These are phyloP conservation scores for Philonicus albiceps DNA, from an alignment of 2,888 invertebrate species.

Conservation along the genomic window DNA sequence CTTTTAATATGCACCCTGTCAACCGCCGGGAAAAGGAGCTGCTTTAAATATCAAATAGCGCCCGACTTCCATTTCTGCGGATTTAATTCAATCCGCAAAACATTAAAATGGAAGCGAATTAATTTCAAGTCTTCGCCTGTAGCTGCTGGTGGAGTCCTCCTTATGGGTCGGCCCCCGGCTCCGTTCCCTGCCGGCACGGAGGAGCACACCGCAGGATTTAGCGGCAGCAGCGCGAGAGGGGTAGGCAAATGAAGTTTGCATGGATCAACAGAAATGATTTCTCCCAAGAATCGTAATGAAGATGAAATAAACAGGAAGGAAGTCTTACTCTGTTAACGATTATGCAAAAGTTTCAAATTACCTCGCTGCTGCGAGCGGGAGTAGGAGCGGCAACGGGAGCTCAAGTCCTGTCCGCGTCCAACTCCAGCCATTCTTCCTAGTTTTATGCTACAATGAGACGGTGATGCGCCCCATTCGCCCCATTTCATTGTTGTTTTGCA, in stretches of 20 bases:
- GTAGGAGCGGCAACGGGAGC: neutral
- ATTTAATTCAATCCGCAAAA: conserved; percentile 27
- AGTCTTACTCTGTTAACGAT: conserved; percentile 21
- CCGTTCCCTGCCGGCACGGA: neutral
- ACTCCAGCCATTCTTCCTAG: neutral
- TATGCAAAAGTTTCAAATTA: conserved; percentile 34
- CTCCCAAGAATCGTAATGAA: conserved; percentile 6
- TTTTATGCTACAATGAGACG: neutral
- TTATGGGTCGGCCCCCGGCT: neutral
- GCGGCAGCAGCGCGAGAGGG: neutral
- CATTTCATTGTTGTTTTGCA: neutral
- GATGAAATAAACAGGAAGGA: conserved; percentile 35
- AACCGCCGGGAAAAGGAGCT: neutral
- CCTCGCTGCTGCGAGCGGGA: neutral
- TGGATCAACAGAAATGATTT: conserved; percentile 24
- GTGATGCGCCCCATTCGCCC: neutral
- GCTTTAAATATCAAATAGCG: conserved; percentile 16
- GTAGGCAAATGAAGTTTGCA: neutral
- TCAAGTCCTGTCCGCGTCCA: neutral
- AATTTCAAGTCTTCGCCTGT: neutral
- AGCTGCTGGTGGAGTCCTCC: neutral
- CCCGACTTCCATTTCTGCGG: conserved; percentile 10
- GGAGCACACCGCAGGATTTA: neutral
- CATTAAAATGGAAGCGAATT: conserved; percentile 24
- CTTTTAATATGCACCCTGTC: conserved; percentile 23